A percentile compares a stretch with the other conserved stretches of the same genome.
phyloP scores from a whole-genome alignment of 2,888 invertebrate genomes.

The Oscheius sp. region DNA sequence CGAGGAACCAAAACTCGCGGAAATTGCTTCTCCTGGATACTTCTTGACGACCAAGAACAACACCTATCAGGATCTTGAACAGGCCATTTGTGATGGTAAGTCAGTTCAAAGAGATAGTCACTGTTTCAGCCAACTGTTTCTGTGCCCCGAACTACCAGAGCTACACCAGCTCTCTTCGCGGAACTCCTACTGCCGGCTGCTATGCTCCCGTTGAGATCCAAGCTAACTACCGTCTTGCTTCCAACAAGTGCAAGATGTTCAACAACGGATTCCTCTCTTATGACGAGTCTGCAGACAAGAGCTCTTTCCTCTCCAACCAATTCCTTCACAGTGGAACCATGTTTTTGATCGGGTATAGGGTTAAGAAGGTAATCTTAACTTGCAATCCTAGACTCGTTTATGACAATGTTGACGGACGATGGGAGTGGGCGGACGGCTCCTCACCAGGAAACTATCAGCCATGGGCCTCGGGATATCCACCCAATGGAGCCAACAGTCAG shows the following conservation, averaged over 20 bases:
- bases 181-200: constrained; percentile 24
- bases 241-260: constrained; percentile 22
- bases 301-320: background rate
- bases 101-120: background rate
- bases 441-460: background rate
- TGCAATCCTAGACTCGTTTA: background rate
- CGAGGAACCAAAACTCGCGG: background rate
- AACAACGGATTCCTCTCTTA: constrained; percentile 30
- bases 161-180: background rate
- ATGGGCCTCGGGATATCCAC: background rate
- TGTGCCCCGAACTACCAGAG: constrained; percentile 9
- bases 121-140: constrained; percentile 31
- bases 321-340: background rate
- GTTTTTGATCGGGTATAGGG: constrained; percentile 14
- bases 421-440: constrained; percentile 24
- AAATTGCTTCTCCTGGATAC: constrained; percentile 32
- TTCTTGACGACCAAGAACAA: background rate
- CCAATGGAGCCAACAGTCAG: background rate
- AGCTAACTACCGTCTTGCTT: constrained; percentile 9
- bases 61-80: background rate
- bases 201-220: constrained; percentile 2
- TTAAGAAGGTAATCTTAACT: too few relatives aligned
- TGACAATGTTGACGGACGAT: constrained; percentile 1
- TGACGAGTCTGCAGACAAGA: constrained; percentile 11
- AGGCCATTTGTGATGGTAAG: constrained; percentile 21